phyloP scores from a whole-genome alignment of 2,797 vertebrate genomes.

The Falco naumanni region DNA sequence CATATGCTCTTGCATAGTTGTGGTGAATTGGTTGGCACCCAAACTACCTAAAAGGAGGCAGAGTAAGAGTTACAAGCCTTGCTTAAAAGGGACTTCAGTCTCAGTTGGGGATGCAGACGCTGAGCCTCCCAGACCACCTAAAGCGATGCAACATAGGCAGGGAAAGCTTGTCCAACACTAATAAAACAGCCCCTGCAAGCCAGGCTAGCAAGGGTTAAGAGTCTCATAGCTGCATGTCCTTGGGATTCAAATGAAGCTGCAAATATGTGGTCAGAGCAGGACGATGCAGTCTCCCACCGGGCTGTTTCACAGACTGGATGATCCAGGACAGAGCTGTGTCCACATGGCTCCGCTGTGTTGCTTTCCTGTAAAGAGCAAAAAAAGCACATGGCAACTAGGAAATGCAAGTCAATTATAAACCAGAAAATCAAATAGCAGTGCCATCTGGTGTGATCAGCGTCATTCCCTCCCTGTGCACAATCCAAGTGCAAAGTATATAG shows the following conservation, averaged over 20 bases:
- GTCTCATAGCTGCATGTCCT: neutral
- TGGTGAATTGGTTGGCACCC: neutral
- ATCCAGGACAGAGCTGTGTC: neutral
- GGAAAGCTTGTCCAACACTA: neutral
- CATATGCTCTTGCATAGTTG: neutral
- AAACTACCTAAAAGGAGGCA: neutral
- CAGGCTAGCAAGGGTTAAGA: neutral
- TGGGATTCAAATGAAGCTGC: neutral
- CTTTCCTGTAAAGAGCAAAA: neutral
- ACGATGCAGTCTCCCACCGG: neutral
- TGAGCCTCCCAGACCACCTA: neutral
- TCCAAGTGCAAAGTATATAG: neutral
- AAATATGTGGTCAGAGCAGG: neutral
- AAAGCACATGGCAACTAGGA: neutral
- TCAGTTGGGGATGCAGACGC: neutral
- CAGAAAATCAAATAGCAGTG: slow-evolving; percentile 8
- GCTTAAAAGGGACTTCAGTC: neutral
- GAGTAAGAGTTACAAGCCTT: neutral
- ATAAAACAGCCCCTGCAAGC: neutral
- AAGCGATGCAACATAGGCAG: neutral
- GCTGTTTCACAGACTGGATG: neutral
- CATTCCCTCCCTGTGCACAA: neutral
- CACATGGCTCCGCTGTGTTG: neutral
- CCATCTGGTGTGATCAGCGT: neutral
- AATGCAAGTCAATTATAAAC: neutral